phyloP scores from a whole-genome alignment of 2,797 vertebrate genomes.

The Muraenolepis orangiensis region DNA sequence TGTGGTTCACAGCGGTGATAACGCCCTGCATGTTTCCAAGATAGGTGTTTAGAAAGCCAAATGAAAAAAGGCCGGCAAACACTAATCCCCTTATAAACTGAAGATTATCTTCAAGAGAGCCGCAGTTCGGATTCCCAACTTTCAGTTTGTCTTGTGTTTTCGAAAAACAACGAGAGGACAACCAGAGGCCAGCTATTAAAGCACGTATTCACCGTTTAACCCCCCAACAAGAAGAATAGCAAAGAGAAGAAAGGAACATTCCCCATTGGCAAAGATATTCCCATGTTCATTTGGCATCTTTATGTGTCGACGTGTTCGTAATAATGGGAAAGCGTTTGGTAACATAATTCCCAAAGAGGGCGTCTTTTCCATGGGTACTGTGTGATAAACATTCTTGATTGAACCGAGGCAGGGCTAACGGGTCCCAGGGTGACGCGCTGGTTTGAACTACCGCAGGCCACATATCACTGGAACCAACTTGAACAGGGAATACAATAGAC shows the following conservation, averaged over 20 bases:
- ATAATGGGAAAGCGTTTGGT: neutral
- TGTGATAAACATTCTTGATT: neutral
- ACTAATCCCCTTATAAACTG: conserved; percentile 58
- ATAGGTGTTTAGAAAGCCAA: neutral
- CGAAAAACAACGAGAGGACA: conserved; percentile 38
- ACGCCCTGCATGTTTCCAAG: neutral
- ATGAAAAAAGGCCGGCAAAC: conserved; percentile 21
- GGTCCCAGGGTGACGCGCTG: neutral
- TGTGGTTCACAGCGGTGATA: neutral
- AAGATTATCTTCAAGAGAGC: conserved; percentile 56
- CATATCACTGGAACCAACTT: neutral
- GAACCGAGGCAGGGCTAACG: neutral
- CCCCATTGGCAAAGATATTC: neutral
- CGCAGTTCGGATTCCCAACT: neutral
- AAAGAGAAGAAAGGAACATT: neutral
- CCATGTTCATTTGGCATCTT: too few relatives aligned
- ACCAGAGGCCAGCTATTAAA: conserved; percentile 64
- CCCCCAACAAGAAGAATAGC: neutral
- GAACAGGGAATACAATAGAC: neutral
- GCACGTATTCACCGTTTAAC: conserved; percentile 39
- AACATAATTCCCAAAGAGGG: neutral
- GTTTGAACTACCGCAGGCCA: neutral
- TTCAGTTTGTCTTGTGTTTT: neutral
- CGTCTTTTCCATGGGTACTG: neutral
- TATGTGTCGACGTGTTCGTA: neutral